Evolutionary conservation across 2,888 invertebrate genomes (phyloP).

Genomic region (Coenonympha glycerion): DNA sequence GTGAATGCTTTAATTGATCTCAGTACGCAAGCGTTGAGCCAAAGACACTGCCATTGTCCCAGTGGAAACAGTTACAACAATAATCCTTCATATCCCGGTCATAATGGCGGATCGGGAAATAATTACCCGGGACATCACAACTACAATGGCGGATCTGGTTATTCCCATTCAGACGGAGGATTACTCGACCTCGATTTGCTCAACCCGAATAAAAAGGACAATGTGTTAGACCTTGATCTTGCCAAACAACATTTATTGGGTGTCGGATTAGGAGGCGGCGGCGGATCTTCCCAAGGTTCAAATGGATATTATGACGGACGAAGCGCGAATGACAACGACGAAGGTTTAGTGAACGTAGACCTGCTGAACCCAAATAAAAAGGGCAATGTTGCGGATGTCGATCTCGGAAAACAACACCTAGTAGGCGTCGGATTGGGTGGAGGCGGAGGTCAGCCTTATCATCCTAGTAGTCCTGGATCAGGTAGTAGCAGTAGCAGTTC

Average conservation of each 20-base stretch:
- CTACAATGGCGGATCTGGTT: not conserved
- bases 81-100: not conserved
- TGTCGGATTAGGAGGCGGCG: constrained; percentile 14
- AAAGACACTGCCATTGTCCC: constrained; percentile 20
- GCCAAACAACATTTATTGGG: constrained; percentile 15
- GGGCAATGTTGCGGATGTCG: constrained; percentile 26
- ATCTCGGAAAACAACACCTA: constrained; percentile 23
- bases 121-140: not conserved
- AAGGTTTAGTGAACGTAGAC: constrained; percentile 23
- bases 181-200: constrained; percentile 16
- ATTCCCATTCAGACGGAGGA: constrained; percentile 13
- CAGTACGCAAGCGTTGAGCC: constrained; percentile 34
- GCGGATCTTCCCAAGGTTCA: not conserved
- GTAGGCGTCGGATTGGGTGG: constrained; percentile 13
- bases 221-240: constrained; percentile 22
- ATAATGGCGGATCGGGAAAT: not conserved
- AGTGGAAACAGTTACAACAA: not conserved
- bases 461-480: not conserved
- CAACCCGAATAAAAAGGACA: constrained; percentile 16
- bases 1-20: constrained; percentile 54
- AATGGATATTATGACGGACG: not conserved
- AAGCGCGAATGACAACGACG: constrained; percentile 9
- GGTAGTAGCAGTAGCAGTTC: not conserved
- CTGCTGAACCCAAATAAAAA: constrained; percentile 25
- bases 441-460: not conserved